A percentile compares a stretch with the other conserved stretches of the same genome.
These are phyloP conservation scores for Drosophila gaucha DNA, from an alignment of 2,888 invertebrate species.

Conservation along the genomic window DNA sequence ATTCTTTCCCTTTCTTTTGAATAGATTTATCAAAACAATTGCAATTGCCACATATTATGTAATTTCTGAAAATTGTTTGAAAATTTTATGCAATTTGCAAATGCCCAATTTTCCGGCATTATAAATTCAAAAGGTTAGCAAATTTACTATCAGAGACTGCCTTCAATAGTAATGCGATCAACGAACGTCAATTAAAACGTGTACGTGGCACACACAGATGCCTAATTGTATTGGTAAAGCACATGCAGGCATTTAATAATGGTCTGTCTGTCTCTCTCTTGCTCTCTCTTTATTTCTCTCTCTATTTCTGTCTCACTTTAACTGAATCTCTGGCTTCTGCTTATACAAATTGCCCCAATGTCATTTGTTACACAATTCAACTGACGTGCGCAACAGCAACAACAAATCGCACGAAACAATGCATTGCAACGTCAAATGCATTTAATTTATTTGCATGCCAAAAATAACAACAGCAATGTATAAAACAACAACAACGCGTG, in stretches of 20 bases:
- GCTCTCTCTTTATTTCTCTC: not conserved
- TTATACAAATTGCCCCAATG: constrained; percentile 68
- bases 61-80: constrained; percentile 56
- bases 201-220: too few relatives aligned
- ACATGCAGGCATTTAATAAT: constrained; percentile 65
- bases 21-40: constrained; percentile 39
- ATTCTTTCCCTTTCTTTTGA: too few relatives aligned
- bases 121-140: constrained; percentile 65
- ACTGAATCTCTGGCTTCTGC: constrained; percentile 13
- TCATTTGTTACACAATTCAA: constrained; percentile 56
- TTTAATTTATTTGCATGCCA: constrained; percentile 69
- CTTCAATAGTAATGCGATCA: constrained; percentile 44
- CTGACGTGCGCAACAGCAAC: constrained; percentile 7
- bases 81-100: constrained; percentile 17
- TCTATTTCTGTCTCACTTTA: not conserved
- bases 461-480: constrained; percentile 16
- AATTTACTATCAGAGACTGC: constrained; percentile 40
- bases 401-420: constrained; percentile 22
- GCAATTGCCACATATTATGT: constrained; percentile 63
- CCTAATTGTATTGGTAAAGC: constrained; percentile 72
- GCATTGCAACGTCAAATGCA: constrained; percentile 42
- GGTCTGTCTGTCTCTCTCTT: not conserved
- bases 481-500: constrained; percentile 3
- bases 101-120: constrained; percentile 52
- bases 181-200: too few relatives aligned